Evolutionary conservation across 2,888 invertebrate species (phyloP), one percentile per base, ranked within the genome.

Genomic region (Erebia epiphron): DNA sequence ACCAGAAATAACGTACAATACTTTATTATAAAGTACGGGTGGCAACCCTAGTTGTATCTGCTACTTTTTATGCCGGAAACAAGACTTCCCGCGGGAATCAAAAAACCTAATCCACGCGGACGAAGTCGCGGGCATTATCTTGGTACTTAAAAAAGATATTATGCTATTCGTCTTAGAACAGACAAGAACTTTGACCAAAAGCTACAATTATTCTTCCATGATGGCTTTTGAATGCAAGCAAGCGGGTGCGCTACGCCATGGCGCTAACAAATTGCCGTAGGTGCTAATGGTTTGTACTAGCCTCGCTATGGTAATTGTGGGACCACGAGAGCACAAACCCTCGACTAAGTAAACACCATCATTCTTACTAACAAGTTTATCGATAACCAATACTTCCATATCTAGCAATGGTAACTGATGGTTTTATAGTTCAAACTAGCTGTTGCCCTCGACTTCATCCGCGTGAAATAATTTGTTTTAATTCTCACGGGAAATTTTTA

Each of bases 251-350:
- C 65, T 62, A 58, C 54, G 70, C 58, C 46, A 67, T 71, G 77
- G 79, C 80, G 81, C 83, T 84, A 86, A 83, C 83, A 79, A 83
- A 86, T 84, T 80, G 83, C 82, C 79, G 79, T 78, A 77, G 77
- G 75, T 79, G 81, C 83, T 86, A 85, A 85, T 84, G 79, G 82
- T 63, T 77, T 73, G 71, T 69, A 73, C 75, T 68, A 75, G 73
- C 76, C 77, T 72, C 72, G 74, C 76, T 65, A 67, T 81, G 81
- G 80, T 83, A 84, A 85, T 84, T 83, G 82, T 75, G 80, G 80
- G 78, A 76, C 76, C 82, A 85, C 82, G 81, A 83, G 76, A 79
- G 76, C 76, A 74, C 76, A 70, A 80, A 79, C 79, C 79, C 78
- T 77, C 75, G 75, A 74, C 76, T 78, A 69, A 78, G 75, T 79